Percentiles rank a stretch among this genome's conserved stretches.
Conservation (phyloP, 2,113 vertebrate genomes). For the Turnix velox region DNA sequence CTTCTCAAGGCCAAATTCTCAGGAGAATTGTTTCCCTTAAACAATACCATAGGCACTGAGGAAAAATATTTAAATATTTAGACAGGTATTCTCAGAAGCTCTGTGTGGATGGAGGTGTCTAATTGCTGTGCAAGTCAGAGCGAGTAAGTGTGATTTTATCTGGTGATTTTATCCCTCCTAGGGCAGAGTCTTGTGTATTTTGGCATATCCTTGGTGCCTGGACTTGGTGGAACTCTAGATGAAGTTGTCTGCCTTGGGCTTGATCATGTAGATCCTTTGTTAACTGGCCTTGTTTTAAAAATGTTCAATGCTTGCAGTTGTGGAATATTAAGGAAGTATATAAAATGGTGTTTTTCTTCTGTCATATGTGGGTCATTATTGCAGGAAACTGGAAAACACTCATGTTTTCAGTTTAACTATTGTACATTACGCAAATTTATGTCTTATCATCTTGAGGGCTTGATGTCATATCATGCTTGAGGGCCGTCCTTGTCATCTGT, state of each 20-base stretch:
- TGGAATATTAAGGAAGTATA: background rate
- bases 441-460: background rate
- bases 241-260: background rate
- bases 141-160: background rate
- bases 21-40: background rate
- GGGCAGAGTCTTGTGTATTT: background rate
- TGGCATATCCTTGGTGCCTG: background rate
- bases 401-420: background rate
- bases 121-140: background rate
- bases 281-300: background rate
- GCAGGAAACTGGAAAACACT: background rate
- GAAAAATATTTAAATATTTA: conserved; percentile 19
- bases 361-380: background rate
- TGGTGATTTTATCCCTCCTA: background rate
- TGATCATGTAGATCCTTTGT: background rate
- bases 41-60: background rate
- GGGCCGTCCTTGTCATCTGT: background rate
- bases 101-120: background rate
- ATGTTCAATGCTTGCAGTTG: background rate
- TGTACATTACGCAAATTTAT: background rate
- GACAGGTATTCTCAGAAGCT: background rate
- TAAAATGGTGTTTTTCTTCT: background rate
- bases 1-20: background rate
- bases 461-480: too few species aligned
- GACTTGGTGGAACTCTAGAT: background rate